Evolutionary conservation across 2,113 vertebrate species (phyloP).

Genomic region (Alectura lathami): DNA sequence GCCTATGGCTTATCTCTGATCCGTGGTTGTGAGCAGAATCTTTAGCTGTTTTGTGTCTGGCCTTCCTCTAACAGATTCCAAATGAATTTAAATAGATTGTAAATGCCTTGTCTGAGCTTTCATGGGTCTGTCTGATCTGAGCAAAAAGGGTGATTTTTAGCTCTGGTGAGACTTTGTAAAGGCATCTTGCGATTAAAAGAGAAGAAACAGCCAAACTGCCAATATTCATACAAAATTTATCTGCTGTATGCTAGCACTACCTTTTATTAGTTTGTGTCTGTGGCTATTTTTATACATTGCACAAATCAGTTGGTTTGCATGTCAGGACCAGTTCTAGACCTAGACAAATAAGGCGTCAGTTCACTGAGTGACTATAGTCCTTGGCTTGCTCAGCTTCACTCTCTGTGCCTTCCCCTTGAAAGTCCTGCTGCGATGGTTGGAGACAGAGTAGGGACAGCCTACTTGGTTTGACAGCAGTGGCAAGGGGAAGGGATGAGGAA

Average conservation of each 20-base stretch:
- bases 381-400: background rate
- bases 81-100: slow-evolving; percentile 34
- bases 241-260: background rate
- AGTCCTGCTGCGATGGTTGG: background rate
- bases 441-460: background rate
- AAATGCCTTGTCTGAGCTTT: background rate
- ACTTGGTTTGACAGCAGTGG: background rate
- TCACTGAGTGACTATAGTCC: background rate
- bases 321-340: background rate
- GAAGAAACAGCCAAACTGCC: background rate
- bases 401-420: background rate
- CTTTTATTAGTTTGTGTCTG: background rate
- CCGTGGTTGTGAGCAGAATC: slow-evolving; percentile 18
- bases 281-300: background rate
- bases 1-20: slow-evolving; percentile 30
- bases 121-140: background rate
- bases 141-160: background rate
- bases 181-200: slow-evolving; percentile 23
- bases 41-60: slow-evolving; percentile 14
- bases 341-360: background rate
- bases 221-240: slow-evolving; percentile 4
- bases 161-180: background rate
- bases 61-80: background rate
- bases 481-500: background rate
- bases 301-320: background rate